Base-by-base conservation (phyloP, 2,113 vertebrate species). In the Phrynocephalus versicolor region DNA sequence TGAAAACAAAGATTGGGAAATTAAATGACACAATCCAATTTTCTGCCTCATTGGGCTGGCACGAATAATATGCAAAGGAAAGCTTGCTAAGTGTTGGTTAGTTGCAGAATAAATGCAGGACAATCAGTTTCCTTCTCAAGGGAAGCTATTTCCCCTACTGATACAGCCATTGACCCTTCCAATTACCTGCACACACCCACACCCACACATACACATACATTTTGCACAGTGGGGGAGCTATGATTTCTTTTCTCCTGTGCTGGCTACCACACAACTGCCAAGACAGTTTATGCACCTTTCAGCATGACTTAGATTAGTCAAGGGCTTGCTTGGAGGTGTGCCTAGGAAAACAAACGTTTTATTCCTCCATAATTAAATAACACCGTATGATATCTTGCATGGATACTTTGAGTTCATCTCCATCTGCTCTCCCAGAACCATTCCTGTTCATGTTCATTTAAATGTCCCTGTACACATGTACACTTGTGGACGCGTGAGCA, bases 11-110 rank as follows among this genome's bases (percentile, higher is more conserved):
- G 96, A 97, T 96, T 97, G 96, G 96, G 96, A 97, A 97, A 98
- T 97, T 97, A 98, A 97, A 97, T 97, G 97, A 98, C 97, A 98
- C 94, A 96, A 98, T 96, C 96, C 97, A 98, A 98, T 99, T 99
- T 98, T 98, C 97, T 97, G 97, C 97, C 96, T 97, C 96, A 95
- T 97, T 96, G 97, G 95, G 94, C 96, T 97, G 96, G 95, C 97
- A 96, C 97, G 96, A 96, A 96, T 95, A 95, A 94, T 95, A 96
- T 97, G 95, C 96, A 95, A 94, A 97, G 95, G 94, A 91, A 96
- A 96, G 95, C 92, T 94, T 94, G 95, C 95, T 95, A 95, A 94
- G 94, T 92, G 89, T 95, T 94, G 94, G 96, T 95, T 96, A 96
- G 96, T 91, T 94, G 91, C 93, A 94, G 85, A 94, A 95, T 95